A percentile compares a stretch with the other conserved stretches of the same genome.
Evolutionary conservation across 1,140 invertebrate species (phyloP).

Genomic region (Temnothorax curvispinosus): DNA sequence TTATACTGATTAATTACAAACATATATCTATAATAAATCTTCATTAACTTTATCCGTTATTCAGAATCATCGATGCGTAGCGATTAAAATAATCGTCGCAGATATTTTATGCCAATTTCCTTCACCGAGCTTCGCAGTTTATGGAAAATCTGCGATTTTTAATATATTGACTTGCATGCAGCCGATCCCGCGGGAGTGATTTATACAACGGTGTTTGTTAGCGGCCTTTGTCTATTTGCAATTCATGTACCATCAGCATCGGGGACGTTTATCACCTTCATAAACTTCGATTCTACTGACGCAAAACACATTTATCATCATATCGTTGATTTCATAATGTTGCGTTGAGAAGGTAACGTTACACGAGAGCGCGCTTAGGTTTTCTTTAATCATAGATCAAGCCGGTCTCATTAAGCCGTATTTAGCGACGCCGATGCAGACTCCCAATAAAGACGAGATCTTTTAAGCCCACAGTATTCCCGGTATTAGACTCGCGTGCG

Average conservation of each 20-base stretch:
- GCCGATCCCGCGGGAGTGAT: slow-evolving; percentile 51
- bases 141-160: slow-evolving; percentile 18
- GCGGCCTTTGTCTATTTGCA: slow-evolving; percentile 73
- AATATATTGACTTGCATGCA: not conserved
- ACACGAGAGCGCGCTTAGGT: not conserved
- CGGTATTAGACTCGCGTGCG: not conserved
- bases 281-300: slow-evolving; percentile 67
- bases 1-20: slow-evolving; percentile 1
- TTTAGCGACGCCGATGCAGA: slow-evolving; percentile 41
- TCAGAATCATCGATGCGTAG: not conserved
- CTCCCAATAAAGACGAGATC: slow-evolving; percentile 51
- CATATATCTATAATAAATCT: slow-evolving; percentile 10
- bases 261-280: slow-evolving; percentile 72
- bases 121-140: not conserved
- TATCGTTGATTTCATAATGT: slow-evolving; percentile 71
- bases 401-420: slow-evolving; percentile 55
- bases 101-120: slow-evolving; percentile 9
- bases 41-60: not conserved
- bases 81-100: not conserved
- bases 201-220: slow-evolving; percentile 69
- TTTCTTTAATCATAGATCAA: slow-evolving; percentile 46
- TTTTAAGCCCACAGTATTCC: slow-evolving; percentile 17
- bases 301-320: slow-evolving; percentile 73
- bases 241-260: slow-evolving; percentile 68
- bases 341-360: slow-evolving; percentile 39